These are phyloP conservation scores for Asobara japonica DNA, from an alignment of 1,140 invertebrate genomes.

Conservation along the genomic window DNA sequence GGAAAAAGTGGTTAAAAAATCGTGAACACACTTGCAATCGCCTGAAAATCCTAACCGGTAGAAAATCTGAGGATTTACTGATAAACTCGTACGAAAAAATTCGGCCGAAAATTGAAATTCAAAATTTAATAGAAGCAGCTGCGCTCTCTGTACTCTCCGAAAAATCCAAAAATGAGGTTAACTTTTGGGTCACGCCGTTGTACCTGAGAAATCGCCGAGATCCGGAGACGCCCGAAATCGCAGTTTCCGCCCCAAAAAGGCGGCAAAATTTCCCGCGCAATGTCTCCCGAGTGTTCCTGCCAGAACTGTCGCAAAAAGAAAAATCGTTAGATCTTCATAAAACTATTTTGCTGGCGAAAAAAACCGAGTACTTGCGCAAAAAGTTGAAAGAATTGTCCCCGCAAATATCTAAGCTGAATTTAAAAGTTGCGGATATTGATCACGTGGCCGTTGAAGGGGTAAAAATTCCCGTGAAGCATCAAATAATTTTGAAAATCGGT, in stretches of 20 bases:
- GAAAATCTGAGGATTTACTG: slow-evolving; percentile 52
- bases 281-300: slow-evolving; percentile 60
- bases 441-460: slow-evolving; percentile 36
- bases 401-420: slow-evolving; percentile 32
- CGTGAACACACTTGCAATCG: neutral
- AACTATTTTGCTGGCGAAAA: slow-evolving; percentile 17
- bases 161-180: slow-evolving; percentile 47
- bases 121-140: slow-evolving; percentile 52
- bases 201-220: slow-evolving; percentile 25
- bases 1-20: neutral
- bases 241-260: slow-evolving; percentile 19
- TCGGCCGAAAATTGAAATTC: slow-evolving; percentile 46
- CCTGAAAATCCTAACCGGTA: slow-evolving; percentile 32
- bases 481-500: neutral
- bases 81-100: slow-evolving; percentile 50
- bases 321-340: slow-evolving; percentile 32
- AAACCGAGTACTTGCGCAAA: slow-evolving; percentile 37
- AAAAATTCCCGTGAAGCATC: neutral
- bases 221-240: slow-evolving; percentile 30
- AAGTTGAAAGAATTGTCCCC: slow-evolving; percentile 29
- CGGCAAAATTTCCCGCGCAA: slow-evolving; percentile 40
- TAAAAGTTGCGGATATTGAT: slow-evolving; percentile 34
- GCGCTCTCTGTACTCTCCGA: slow-evolving; percentile 46
- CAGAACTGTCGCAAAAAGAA: slow-evolving; percentile 53
- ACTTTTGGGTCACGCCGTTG: slow-evolving; percentile 46